A percentile compares a stretch with the other conserved stretches of the same genome.
Conservation (phyloP, 2,797 vertebrate genomes). For the Pelodytes ibericus region DNA sequence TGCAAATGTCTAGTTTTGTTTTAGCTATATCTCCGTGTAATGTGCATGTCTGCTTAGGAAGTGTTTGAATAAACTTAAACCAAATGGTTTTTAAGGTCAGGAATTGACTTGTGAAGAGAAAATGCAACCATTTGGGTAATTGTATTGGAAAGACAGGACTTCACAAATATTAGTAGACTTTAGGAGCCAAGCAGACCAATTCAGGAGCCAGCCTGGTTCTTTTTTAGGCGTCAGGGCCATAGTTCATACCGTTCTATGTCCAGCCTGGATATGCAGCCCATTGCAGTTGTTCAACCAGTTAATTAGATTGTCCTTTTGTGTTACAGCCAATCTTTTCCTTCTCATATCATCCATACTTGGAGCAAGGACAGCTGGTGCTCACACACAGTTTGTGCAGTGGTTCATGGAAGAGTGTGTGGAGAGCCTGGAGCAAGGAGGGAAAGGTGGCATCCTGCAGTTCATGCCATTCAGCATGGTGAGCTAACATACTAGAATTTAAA, state of each 20-base stretch:
- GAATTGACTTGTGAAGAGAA: too few species aligned
- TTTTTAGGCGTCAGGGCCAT: neutral
- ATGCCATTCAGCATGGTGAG: constrained; percentile 98
- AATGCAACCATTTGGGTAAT: too few species aligned
- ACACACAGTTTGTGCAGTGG: constrained; percentile 98
- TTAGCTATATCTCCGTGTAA: too few species aligned
- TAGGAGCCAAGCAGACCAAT: too few species aligned
- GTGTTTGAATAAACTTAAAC: too few species aligned
- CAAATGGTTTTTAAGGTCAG: too few species aligned
- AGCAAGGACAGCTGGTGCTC: constrained; percentile 88
- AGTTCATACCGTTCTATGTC: neutral
- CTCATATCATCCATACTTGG: constrained; percentile 92
- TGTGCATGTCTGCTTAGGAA: too few species aligned
- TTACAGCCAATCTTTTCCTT: constrained; percentile 91
- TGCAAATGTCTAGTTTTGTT: too few species aligned
- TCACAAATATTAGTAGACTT: neutral
- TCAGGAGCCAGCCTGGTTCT: too few species aligned
- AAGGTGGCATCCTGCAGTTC: constrained; percentile 94
- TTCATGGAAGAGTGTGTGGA: constrained; percentile 97
- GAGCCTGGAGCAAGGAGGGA: constrained; percentile 90
- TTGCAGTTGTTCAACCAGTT: neutral
- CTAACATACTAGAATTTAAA: too few species aligned
- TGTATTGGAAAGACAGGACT: too few species aligned
- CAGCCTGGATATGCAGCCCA: too few species aligned
- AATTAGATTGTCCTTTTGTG: neutral